Evolutionary conservation across 1,140 invertebrate species (phyloP).

Genomic region (Temnothorax curvispinosus): DNA sequence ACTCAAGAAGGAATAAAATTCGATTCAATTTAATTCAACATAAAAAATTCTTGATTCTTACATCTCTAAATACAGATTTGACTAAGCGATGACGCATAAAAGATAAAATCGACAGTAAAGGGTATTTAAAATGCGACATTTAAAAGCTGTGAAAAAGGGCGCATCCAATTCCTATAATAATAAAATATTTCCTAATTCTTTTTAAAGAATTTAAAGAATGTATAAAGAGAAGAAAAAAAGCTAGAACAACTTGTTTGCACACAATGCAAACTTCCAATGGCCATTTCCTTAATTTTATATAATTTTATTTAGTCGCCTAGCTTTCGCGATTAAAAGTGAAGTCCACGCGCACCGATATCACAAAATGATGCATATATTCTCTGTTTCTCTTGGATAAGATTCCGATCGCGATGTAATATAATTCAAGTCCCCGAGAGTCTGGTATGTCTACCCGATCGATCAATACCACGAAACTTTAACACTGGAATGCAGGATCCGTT

Average conservation of each 20-base stretch:
- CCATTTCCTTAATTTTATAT: not conserved
- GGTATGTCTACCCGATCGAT: constrained; percentile 34
- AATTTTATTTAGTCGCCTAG: too few relatives aligned
- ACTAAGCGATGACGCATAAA: too few relatives aligned
- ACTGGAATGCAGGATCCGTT: constrained; percentile 49
- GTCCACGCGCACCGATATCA: not conserved
- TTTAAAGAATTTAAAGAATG: not conserved
- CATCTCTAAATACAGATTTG: not conserved
- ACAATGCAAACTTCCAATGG: not conserved
- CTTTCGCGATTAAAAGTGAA: not conserved
- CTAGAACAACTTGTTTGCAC: not conserved
- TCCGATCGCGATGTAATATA: constrained; percentile 38
- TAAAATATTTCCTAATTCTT: not conserved
- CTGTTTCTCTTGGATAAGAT: constrained; percentile 15
- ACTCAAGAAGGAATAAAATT: too few relatives aligned
- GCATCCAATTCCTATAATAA: not conserved
- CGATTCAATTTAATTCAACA: too few relatives aligned
- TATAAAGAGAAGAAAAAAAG: not conserved
- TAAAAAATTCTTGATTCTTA: too few relatives aligned
- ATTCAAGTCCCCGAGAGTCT: constrained; percentile 12
- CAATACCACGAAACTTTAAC: constrained; percentile 52
- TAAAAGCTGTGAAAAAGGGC: not conserved
- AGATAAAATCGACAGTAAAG: not conserved
- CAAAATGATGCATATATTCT: not conserved
- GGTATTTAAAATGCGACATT: not conserved